Evolutionary conservation across 1,140 invertebrate genomes (phyloP).

Genomic region (Octopus sinensis): DNA sequence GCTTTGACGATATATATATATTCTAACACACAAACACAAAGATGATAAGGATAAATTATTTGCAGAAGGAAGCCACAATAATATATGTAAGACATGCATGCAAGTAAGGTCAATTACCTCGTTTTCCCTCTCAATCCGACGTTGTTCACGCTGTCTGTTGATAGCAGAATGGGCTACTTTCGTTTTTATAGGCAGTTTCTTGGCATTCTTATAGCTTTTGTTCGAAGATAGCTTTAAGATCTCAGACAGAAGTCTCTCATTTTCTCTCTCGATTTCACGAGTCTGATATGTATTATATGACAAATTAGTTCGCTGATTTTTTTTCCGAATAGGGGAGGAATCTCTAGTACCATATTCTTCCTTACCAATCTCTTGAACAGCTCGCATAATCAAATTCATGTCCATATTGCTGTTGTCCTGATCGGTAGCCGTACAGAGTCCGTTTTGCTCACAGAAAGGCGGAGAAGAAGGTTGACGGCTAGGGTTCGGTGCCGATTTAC

Average conservation of each 20-base stretch:
- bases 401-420: slow-evolving; percentile 24
- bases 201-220: slow-evolving; percentile 18
- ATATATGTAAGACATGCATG: too few species aligned
- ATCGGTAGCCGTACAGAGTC: not conserved
- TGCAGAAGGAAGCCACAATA: not conserved
- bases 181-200: slow-evolving; percentile 24
- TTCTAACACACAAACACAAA: too few species aligned
- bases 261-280: slow-evolving; percentile 51
- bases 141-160: slow-evolving; percentile 55
- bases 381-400: slow-evolving; percentile 51
- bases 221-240: slow-evolving; percentile 34
- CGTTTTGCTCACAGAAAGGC: not conserved
- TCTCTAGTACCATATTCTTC: slow-evolving; percentile 31
- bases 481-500: not conserved
- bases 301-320: slow-evolving; percentile 32
- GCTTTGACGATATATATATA: too few species aligned
- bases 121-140: slow-evolving; percentile 58
- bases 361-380: slow-evolving; percentile 52
- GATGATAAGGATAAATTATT: too few species aligned
- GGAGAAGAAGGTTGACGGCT: not conserved
- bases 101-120: slow-evolving; percentile 43
- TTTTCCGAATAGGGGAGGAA: not conserved
- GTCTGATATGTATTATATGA: slow-evolving; percentile 42
- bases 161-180: slow-evolving; percentile 51
- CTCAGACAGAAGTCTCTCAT: slow-evolving; percentile 48